Percentiles rank a stretch among this genome's conserved stretches.
Evolutionary conservation across 1,140 invertebrate species (phyloP).

Genomic region (Procambarus virginalis): DNA sequence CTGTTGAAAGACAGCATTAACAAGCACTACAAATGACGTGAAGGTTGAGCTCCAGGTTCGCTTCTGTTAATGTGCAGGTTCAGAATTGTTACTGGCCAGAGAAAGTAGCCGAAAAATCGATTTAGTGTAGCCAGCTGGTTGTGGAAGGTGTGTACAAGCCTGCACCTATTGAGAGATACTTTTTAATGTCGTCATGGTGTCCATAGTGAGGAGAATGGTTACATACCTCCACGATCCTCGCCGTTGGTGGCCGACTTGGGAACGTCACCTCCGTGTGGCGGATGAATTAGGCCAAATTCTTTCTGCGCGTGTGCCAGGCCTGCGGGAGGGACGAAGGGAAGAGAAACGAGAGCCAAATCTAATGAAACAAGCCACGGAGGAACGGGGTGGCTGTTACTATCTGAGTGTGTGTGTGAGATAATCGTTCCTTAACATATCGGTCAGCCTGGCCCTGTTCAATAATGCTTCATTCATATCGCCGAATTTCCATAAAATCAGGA

Average conservation of each 20-base stretch:
- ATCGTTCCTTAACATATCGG: conserved; percentile 48
- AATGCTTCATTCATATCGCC: conserved; percentile 55
- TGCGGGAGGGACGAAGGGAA: conserved; percentile 24
- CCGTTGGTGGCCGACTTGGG: not conserved
- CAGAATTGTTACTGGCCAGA: not conserved
- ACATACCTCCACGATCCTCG: too few species aligned
- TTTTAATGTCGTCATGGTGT: too few species aligned
- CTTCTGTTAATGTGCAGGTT: too few species aligned
- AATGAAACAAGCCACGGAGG: not conserved
- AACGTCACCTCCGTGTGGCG: not conserved
- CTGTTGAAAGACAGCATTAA: too few species aligned
- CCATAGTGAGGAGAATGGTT: too few species aligned
- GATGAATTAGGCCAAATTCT: not conserved
- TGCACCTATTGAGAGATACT: too few species aligned
- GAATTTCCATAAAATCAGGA: conserved; percentile 47
- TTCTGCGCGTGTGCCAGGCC: not conserved
- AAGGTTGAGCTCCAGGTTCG: too few species aligned
- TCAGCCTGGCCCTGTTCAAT: conserved; percentile 36
- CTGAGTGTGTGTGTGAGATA: conserved; percentile 49
- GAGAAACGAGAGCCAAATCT: conserved; percentile 1
- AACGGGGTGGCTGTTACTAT: conserved; percentile 43
- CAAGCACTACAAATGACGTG: too few species aligned
- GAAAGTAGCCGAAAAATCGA: not conserved
- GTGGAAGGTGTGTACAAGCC: too few species aligned
- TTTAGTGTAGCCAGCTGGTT: too few species aligned